Evolutionary conservation across 2,113 vertebrate genomes (phyloP), one percentile per base, ranked within the genome.

Genomic region (Leptocoma aspasia): DNA sequence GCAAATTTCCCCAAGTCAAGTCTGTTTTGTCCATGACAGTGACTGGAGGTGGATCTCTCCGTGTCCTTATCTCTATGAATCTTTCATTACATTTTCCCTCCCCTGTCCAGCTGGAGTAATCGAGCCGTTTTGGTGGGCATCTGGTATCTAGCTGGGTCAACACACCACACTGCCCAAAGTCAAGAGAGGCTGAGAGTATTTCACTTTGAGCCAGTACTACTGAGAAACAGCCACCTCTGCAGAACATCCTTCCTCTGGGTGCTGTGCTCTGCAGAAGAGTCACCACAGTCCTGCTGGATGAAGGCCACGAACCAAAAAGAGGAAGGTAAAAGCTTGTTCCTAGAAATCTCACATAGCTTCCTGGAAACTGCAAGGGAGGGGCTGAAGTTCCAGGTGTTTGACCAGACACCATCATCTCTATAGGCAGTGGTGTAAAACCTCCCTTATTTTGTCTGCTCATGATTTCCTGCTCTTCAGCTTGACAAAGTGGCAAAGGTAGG

Each of bases 201-300:
- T 52, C 54, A 30, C 18, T 23, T 59, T 41, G 42, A 56, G 60
- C 27, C 42, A 57, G n/a, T 28, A 26, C 35, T 18, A 6, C 56
- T n/a, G 26, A 59, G 75, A 1, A 0, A 26, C 50, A 66, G 24
- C 65, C 28, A 30, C 37, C 12, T 44, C 52, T 75, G n/a, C 37
- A 60, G 49, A 71, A 6, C 9, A 60, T 6, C 19, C 33, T 37
- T 63, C 24, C 59, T 77, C 53, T 65, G 33, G 17, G 14, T n/a
- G 11, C 57, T 61, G 45, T 0, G 0, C 24, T 45, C 44, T 83
- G 18, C 50, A 2, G 11, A 7, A 18, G 54, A 56, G 15, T 56
- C 54, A 30, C 26, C 20, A 6, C 37, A 33, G 53, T 52, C 31
- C 45, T 61, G 54, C 14, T 39, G 64, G 45, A 4, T 69, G 60